A percentile compares a stretch with the other conserved stretches of the same genome.
These are phyloP conservation scores for Gymnoscopelus braueri DNA, from an alignment of 2,797 vertebrate genomes.

Conservation along the genomic window DNA sequence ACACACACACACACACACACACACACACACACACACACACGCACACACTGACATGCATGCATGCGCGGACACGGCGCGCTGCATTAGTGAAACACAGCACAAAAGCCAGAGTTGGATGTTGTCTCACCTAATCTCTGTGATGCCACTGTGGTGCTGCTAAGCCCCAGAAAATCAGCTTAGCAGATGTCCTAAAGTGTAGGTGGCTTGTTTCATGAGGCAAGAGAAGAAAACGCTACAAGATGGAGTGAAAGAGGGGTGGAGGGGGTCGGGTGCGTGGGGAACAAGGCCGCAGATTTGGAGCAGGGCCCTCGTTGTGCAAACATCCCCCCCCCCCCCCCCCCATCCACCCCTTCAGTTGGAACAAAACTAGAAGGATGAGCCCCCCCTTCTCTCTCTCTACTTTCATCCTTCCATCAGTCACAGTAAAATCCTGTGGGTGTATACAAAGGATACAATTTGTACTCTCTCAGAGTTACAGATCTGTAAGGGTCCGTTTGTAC, in stretches of 20 bases:
- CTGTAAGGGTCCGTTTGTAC: too few species aligned
- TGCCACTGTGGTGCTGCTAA: slow-evolving; percentile 80
- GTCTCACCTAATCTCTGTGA: slow-evolving; percentile 83
- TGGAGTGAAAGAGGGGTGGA: slow-evolving; percentile 40
- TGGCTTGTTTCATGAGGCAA: slow-evolving; percentile 79
- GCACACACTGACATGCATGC: slow-evolving; percentile 43
- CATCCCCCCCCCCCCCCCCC: slow-evolving; percentile 46
- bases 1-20: slow-evolving; percentile 11
- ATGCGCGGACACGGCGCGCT: slow-evolving; percentile 43
- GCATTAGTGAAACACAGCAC: slow-evolving; percentile 73
- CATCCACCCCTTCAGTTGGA: slow-evolving; percentile 58
- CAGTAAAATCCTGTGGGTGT: too few species aligned
- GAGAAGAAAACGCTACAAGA: slow-evolving; percentile 64
- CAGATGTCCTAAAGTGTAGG: slow-evolving; percentile 83
- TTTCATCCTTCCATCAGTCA: slow-evolving; percentile 28
- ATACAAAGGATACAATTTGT: too few species aligned
- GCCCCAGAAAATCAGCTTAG: slow-evolving; percentile 83
- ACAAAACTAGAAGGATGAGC: slow-evolving; percentile 35
- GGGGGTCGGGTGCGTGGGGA: slow-evolving; percentile 25
- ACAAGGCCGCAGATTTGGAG: slow-evolving; percentile 56
- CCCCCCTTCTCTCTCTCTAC: neutral
- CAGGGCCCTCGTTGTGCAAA: slow-evolving; percentile 50
- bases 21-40: slow-evolving; percentile 39
- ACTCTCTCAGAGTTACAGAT: too few species aligned
- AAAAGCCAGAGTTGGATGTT: slow-evolving; percentile 81